Conservation (phyloP, 2,113 vertebrate genomes). For the Lasiurus cinereus region DNA sequence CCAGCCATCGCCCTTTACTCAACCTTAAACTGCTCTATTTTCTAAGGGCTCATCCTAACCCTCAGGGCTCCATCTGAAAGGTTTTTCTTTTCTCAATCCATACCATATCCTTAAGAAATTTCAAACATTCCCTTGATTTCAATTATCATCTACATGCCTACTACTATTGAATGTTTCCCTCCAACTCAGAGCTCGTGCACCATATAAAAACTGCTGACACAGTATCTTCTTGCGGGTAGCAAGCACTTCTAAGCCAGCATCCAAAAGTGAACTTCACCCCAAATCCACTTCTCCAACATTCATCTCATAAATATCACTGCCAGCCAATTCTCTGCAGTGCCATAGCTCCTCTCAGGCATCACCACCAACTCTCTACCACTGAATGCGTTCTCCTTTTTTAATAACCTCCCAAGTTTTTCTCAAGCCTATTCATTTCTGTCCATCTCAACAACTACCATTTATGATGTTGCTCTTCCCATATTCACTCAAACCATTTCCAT, state of each 20-base stretch:
- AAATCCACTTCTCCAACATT: background rate
- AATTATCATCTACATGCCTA: background rate
- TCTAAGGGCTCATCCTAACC: background rate
- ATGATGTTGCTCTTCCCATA: background rate
- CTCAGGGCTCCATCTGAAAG: background rate
- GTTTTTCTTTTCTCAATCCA: background rate
- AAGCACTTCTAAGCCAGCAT: background rate
- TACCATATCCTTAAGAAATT: background rate
- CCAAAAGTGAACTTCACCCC: background rate
- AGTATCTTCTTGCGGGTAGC: background rate
- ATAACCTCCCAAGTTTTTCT: background rate
- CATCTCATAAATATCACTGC: background rate
- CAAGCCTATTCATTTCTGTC: background rate
- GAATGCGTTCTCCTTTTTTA: background rate
- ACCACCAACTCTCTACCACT: background rate
- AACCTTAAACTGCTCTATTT: background rate
- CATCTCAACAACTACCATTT: background rate
- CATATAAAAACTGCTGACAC: background rate
- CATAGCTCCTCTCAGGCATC: background rate
- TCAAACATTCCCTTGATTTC: background rate
- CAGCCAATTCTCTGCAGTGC: background rate
- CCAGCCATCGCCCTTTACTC: background rate
- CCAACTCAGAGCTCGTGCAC: background rate
- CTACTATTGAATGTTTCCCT: background rate
- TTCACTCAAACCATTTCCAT: background rate